These are phyloP conservation scores for Galeruca laticollis DNA, from an alignment of 2,888 invertebrate genomes.

Conservation along the genomic window DNA sequence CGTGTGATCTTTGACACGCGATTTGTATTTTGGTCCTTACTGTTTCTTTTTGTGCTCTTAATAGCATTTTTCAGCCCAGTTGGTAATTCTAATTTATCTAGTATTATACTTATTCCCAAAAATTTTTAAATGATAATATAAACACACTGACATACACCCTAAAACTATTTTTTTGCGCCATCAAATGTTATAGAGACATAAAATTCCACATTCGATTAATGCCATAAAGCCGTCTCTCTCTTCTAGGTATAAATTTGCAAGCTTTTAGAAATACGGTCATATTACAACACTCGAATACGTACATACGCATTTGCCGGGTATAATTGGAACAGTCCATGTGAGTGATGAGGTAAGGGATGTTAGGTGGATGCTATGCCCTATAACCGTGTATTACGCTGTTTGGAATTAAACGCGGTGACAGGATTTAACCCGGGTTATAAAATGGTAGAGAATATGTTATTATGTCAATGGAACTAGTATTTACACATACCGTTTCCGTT, in stretches of 20 bases:
- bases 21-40: no score
- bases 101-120: no score
- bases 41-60: no score
- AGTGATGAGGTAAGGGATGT: constrained; percentile 44
- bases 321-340: constrained; percentile 51
- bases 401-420: constrained; percentile 5
- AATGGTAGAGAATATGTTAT: not conserved
- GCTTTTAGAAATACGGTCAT: constrained; percentile 41
- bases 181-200: no score
- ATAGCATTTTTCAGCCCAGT: no score
- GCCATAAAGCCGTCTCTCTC: not conserved
- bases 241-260: constrained; percentile 36
- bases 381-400: constrained; percentile 13
- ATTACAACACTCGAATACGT: constrained; percentile 43
- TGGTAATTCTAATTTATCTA: no score
- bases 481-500: not conserved
- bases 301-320: constrained; percentile 45
- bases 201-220: no score
- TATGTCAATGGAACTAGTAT: not conserved
- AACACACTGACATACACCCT: no score
- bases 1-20: no score
- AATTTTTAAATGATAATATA: no score
- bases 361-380: constrained; percentile 28
- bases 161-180: no score
- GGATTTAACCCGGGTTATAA: not conserved